These are phyloP conservation scores for Megalops atlanticus DNA, from an alignment of 2,113 vertebrate genomes.

Conservation along the genomic window DNA sequence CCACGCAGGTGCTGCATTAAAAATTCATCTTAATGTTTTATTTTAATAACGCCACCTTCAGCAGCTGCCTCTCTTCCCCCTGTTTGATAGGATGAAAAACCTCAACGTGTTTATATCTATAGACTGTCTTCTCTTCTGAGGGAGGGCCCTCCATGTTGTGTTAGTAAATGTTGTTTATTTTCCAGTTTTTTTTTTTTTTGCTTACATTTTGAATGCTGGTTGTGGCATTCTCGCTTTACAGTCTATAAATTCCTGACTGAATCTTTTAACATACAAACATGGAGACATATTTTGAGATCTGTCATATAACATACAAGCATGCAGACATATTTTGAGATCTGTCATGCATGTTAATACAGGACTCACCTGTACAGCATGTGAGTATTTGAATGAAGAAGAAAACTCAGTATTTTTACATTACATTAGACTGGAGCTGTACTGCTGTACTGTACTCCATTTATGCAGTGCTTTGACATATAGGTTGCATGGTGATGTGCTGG, in stretches of 20 bases:
- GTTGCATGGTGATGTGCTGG: too few relatives aligned
- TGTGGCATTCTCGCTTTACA: background rate
- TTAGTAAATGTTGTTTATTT: background rate
- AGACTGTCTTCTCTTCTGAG: background rate
- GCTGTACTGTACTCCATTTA: too few relatives aligned
- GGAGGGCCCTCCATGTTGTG: background rate
- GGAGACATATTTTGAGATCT: too few relatives aligned
- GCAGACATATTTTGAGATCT: too few relatives aligned
- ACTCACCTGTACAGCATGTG: too few relatives aligned
- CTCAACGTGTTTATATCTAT: slow-evolving; percentile 37
- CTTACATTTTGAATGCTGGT: background rate
- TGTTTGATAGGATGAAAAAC: slow-evolving; percentile 52
- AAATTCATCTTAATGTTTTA: slow-evolving; percentile 65
- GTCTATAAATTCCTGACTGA: background rate
- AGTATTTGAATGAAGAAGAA: too few relatives aligned
- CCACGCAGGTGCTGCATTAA: slow-evolving; percentile 59
- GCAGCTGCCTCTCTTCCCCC: slow-evolving; percentile 54
- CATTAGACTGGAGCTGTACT: too few relatives aligned
- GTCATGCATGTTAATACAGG: too few relatives aligned
- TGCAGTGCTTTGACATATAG: too few relatives aligned
- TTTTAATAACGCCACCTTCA: slow-evolving; percentile 56
- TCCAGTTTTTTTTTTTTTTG: background rate
- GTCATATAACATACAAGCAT: too few relatives aligned
- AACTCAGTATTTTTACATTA: too few relatives aligned
- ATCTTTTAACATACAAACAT: too few relatives aligned